Base-by-base conservation (phyloP, 2,888 invertebrate species). In the Polia nebulosa region DNA sequence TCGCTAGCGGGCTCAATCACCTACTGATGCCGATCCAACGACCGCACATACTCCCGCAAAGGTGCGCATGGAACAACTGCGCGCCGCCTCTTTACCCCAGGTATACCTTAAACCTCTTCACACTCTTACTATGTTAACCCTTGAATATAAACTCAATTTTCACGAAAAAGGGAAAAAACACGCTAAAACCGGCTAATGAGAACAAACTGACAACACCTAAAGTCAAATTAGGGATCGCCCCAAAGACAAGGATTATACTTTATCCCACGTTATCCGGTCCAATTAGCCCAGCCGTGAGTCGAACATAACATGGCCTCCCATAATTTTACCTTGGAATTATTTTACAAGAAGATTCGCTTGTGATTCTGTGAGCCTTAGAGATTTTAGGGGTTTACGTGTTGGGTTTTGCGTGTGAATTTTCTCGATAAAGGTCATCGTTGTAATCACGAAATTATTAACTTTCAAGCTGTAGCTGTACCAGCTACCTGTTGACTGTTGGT, bases 241-340 rank as follows among this genome's bases (percentile, higher is more conserved):
- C 56, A 57, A 60, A 72, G 25, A 47, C 56, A 17, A 25, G 72
- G 78, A 71, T 75, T 77, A 72, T 64, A 47, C 72, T 47, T 77
- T 41, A 75, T 71, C 51, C 72, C 49, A 55, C 34, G 51, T 75
- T 60, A 77, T 75, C 63, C 47, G 25, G 44, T 52, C 72, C 63
- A 75, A 75, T 75, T 77, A 75, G 77, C 59, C 75, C 41, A 70
- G 27, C 22, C 34, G 51, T 77, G 51, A 45, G 62, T 41, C 27
- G 34, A 34, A 51, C 55, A 45, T 34, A 9, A 41, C 56, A 63
- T 25, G 63, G 59, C 41, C 52, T 32, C 15, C 32, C 47, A 51
- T 63, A 63, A 56, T 55, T 59, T 53, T n/a, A 51, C 45, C 34
- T 57, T 29, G 52, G 52, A 56, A 56, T 56, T 70, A 60, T 64